These are phyloP conservation scores for Xestoiulus laeticollis DNA, from an alignment of 2,888 invertebrate species.

Conservation along the genomic window DNA sequence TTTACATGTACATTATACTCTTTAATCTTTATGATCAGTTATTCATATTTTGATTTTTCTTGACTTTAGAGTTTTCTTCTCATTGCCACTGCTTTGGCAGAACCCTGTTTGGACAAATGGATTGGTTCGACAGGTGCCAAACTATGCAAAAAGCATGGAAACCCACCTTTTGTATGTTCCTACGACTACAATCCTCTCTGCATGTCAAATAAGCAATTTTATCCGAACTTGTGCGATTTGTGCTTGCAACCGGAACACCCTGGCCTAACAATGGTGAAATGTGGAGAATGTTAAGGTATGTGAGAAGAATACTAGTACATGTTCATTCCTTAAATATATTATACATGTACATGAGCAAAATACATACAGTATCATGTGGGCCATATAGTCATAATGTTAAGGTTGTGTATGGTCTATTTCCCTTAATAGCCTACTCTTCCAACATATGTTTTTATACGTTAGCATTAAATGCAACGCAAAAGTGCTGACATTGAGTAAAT, in stretches of 20 bases:
- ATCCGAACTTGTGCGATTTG: background rate
- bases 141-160: background rate
- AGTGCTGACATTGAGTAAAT: background rate
- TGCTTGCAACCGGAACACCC: background rate
- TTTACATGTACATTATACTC: background rate
- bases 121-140: background rate
- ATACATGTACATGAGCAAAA: no score
- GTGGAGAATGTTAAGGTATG: slow-evolving; percentile 3
- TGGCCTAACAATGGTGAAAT: background rate
- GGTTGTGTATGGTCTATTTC: no score
- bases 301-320: no score
- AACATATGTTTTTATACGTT: no score
- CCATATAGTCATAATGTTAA: no score
- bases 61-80: background rate
- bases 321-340: no score
- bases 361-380: no score
- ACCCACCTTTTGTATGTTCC: background rate
- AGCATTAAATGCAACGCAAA: no score
- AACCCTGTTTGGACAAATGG: background rate
- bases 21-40: background rate
- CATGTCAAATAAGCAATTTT: background rate
- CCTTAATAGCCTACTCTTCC: no score
- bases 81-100: background rate
- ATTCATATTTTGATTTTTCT: background rate
- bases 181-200: slow-evolving; percentile 16